Conservation (phyloP, 2,113 vertebrate species). For the Seriola quinqueradiata region DNA sequence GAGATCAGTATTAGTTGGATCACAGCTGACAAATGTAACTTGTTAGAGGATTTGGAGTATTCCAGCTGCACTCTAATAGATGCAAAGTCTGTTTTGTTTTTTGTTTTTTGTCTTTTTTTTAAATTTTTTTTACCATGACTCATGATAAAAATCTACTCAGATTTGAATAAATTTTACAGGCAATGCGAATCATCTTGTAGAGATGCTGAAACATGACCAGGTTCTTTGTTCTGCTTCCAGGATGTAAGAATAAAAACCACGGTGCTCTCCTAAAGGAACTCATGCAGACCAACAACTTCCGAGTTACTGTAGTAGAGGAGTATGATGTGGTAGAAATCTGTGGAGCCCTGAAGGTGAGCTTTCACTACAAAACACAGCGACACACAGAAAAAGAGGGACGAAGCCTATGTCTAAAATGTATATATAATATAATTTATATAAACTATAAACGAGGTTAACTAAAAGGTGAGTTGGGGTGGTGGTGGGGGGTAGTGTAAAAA, state of each 20-base stretch:
- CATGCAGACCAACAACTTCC: slow-evolving; percentile 94
- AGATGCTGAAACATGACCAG: not conserved
- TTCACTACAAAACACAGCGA: not conserved
- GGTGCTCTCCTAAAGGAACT: slow-evolving; percentile 93
- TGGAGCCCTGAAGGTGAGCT: slow-evolving; percentile 94
- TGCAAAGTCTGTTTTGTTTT: not conserved
- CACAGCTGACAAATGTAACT: not conserved
- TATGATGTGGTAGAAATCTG: slow-evolving; percentile 96
- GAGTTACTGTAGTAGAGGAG: slow-evolving; percentile 93
- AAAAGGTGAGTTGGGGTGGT: no score
- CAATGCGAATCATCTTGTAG: not conserved
- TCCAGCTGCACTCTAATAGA: not conserved
- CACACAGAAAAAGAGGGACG: not conserved
- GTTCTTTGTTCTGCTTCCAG: slow-evolving; percentile 72
- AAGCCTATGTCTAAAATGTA: not conserved
- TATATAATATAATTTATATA: no score
- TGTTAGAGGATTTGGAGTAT: not conserved
- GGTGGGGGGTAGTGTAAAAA: no score
- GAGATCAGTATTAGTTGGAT: slow-evolving; percentile 19
- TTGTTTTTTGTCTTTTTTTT: no score
- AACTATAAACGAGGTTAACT: no score
- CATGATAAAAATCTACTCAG: not conserved
- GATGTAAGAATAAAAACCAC: slow-evolving; percentile 88
- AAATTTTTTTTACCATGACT: not conserved
- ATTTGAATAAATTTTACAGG: not conserved